Evolutionary conservation across 1,140 invertebrate genomes (phyloP), one percentile per base, ranked within the genome.

Genomic region (Cotesia chilonis): DNA sequence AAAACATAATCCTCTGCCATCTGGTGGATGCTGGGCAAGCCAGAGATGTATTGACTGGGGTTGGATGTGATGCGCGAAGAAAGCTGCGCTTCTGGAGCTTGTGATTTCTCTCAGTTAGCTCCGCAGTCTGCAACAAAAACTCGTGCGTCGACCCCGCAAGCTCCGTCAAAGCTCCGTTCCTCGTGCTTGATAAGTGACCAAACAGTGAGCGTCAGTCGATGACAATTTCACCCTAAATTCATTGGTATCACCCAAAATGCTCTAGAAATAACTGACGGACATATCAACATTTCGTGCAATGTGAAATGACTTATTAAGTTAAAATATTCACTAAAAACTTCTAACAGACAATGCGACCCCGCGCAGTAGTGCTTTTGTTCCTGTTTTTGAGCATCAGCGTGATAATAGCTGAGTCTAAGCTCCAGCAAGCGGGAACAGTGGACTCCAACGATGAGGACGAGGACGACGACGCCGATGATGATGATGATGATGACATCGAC

Each of bases 401-500:
- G 36, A 54, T 68, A 36, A 51, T 63, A 2, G 47, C 41, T 12
- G 82, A 85, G 47, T 79, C 84, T 12, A 85, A 84, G 72, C 60
- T 85, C 3, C 80, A 81, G 54, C 84, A 86, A 61, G 81, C 83
- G 68, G 72, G 76, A n/a, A 69, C 79, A 37, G 75, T 74, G 6
- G 79, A 83, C 2, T 68, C 81, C 63, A 88, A 90, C 82, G 81
- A 84, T n/a, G 88, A 82, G 17, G 89, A 91, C 7, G 90, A 90
- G 17, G 90, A 92, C 64, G 90, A 92, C 12, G 89, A 91, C 37
- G 90, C 91, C 3, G 85, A 88, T 28, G 82, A 82, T 14, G 84
- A 86, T 47, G 84, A 86, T 47, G 91, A 91, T 63, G 90, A 90
- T 71, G 90, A 87, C 63, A 87, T 88, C 4, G 89, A 88, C 38